Percentiles rank a stretch among this genome's conserved stretches.
Evolutionary conservation across 2,113 vertebrate genomes (phyloP).

Genomic region (Ahaetulla prasina): DNA sequence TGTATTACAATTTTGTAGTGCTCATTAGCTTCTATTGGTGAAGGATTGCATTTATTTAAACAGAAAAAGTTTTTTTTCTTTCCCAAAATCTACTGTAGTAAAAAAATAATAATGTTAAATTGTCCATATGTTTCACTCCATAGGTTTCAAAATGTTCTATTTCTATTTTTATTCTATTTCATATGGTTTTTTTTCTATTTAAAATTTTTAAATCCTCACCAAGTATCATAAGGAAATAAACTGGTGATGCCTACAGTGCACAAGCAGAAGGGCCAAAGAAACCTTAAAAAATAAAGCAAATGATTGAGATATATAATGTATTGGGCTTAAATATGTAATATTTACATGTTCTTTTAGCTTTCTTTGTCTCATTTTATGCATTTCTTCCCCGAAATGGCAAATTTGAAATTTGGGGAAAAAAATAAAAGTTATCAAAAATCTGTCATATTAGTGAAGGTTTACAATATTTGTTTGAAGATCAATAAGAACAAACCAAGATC

Average conservation of each 20-base stretch:
- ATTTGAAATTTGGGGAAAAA: background rate
- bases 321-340: background rate
- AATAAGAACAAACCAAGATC: background rate
- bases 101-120: background rate
- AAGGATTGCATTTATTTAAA: background rate
- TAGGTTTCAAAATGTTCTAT: conserved; percentile 30
- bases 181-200: background rate
- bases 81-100: background rate
- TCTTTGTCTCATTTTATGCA: background rate
- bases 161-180: background rate
- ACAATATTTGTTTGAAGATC: background rate
- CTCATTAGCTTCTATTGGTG: background rate
- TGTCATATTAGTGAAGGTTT: accelerated
- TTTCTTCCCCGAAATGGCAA: background rate
- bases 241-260: background rate
- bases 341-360: background rate
- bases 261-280: background rate
- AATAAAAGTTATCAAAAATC: background rate
- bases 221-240: background rate
- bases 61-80: background rate
- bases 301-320: background rate
- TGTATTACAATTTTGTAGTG: background rate
- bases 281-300: background rate
- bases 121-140: conserved; percentile 33
- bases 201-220: background rate